Conservation (phyloP, 1,140 invertebrate genomes). For the Phymorhynchus buccinoides region DNA sequence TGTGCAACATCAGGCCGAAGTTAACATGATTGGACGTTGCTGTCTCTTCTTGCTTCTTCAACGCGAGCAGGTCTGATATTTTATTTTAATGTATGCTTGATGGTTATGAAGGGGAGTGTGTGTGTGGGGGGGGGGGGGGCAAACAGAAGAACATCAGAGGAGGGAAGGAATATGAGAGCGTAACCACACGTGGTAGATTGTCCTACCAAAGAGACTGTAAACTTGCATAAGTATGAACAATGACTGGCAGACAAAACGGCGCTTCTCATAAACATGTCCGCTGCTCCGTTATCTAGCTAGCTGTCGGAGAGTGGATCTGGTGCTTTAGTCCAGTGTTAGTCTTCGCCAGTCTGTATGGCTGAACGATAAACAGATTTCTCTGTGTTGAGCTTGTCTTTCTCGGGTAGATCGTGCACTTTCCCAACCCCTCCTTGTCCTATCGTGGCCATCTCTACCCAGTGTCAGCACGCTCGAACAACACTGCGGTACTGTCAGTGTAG, state of each 20-base stretch:
- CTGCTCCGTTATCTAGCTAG: not conserved
- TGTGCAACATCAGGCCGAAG: too few species aligned
- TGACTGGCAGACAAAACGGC: not conserved
- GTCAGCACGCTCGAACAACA: not conserved
- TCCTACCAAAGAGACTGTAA: not conserved
- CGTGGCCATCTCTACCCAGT: not conserved
- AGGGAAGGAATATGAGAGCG: too few species aligned
- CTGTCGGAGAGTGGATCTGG: not conserved
- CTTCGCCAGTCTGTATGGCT: not conserved
- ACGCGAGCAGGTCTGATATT: too few species aligned
- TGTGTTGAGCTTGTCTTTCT: not conserved
- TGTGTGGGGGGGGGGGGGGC: too few species aligned
- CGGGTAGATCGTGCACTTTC: not conserved
- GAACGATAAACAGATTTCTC: not conserved
- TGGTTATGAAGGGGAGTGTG: too few species aligned
- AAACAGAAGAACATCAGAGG: too few species aligned
- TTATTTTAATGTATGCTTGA: too few species aligned
- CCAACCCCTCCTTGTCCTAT: not conserved
- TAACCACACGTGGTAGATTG: too few species aligned
- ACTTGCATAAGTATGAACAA: not conserved
- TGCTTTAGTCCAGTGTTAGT: not conserved
- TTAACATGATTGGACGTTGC: too few species aligned
- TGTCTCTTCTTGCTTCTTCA: too few species aligned
- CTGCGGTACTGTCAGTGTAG: not conserved
- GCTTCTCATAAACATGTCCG: slow-evolving; percentile 25